Base-by-base conservation (phyloP, 2,888 invertebrate genomes). In the Mycogona germanica region DNA sequence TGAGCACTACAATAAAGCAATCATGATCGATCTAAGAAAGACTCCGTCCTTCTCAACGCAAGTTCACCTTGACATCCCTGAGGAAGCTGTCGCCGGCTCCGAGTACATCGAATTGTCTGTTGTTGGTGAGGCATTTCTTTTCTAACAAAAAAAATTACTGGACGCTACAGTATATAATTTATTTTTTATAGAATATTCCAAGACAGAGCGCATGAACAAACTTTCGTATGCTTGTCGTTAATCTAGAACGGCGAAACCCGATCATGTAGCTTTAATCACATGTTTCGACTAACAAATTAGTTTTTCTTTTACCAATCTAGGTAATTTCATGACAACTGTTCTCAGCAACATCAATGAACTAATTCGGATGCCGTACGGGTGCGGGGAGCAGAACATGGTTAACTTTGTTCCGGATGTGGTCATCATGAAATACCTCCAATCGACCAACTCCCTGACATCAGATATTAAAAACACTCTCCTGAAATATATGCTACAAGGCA, bases 251-350 rank as follows among this genome's bases (percentile, higher is more conserved):
- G n/a, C n/a, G n/a, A n/a, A n/a, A n/a, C n/a, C n/a, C n/a, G n/a
- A n/a, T n/a, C n/a, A n/a, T n/a, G n/a, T n/a, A n/a, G n/a, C n/a
- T n/a, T n/a, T n/a, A n/a, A n/a, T n/a, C n/a, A 35, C 35, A 35
- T 9, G 9, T 12, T 35, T 12, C 9, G 9, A 35, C 14, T 35
- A 14, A 12, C 9, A 35, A 12, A 35, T 35, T 14, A 12, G 9
- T n/a, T n/a, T n/a, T n/a, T n/a, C n/a, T n/a, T n/a, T n/a, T n/a
- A n/a, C n/a, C n/a, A n/a, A n/a, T n/a, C 23, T 19, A 49, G 49
- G 49, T 5, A 35, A 49, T 37, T 37, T 49, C n/a, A 49, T 49
- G 49, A 26, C 49, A 2, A 12, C 35, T 37, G 32, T 49, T 3
- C 7, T 37, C 37, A 28, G 3, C 3, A 49, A 49, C 28, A 23